Evolutionary conservation across 53 echinoderm and acorn worm genomes (phyloP).

Genomic region (Holothuria scabra): DNA sequence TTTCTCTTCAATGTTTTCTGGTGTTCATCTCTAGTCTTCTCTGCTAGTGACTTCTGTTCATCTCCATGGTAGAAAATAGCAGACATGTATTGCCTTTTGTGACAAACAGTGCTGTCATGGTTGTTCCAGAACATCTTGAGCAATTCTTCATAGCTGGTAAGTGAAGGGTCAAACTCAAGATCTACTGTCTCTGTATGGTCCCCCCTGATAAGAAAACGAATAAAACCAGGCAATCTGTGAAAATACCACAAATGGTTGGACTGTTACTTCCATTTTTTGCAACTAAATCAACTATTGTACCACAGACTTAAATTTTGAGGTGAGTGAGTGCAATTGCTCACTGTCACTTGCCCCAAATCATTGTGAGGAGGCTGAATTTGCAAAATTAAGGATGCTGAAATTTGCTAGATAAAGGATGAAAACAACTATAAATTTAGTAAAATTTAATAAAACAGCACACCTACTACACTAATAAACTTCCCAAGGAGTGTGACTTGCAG

Average conservation of each 20-base stretch:
- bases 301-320: too few relatives aligned
- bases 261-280: too few relatives aligned
- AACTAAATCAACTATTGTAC: too few relatives aligned
- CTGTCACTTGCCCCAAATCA: too few relatives aligned
- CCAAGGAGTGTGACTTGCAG: too few relatives aligned
- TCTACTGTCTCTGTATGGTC: conserved; percentile 98
- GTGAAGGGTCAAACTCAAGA: conserved; percentile 82
- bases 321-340: too few relatives aligned
- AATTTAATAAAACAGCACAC: too few relatives aligned
- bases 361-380: too few relatives aligned
- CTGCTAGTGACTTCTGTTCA: conserved; percentile 76
- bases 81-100: conserved; percentile 93
- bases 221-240: conserved; percentile 51
- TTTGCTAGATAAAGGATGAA: too few relatives aligned
- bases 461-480: too few relatives aligned
- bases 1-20: conserved; percentile 71
- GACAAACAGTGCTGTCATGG: conserved; percentile 88
- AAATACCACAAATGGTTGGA: conserved; percentile 3
- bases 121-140: conserved; percentile 92
- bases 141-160: conserved; percentile 76
- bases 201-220: conserved; percentile 74
- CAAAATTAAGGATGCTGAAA: too few relatives aligned
- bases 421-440: too few relatives aligned
- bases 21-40: conserved; percentile 87
- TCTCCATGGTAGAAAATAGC: conserved; percentile 92